phyloP scores from a whole-genome alignment of 2,797 vertebrate genomes.

The Chromobotia macracanthus region DNA sequence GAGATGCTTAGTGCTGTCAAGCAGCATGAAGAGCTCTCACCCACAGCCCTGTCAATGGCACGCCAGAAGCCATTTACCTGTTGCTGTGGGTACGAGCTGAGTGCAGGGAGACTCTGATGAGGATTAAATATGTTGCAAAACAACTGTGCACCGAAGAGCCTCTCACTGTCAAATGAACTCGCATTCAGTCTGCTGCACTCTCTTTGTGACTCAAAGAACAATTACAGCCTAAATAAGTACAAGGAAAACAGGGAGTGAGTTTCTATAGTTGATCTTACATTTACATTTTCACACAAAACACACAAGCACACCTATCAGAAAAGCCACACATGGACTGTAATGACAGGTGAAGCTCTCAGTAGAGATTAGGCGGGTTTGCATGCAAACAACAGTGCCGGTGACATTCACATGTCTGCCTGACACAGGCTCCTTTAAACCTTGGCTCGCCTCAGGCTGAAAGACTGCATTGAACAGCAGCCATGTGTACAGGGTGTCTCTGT shows the following conservation, averaged over 20 bases:
- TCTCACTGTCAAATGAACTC: constrained; percentile 60
- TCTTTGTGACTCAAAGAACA: constrained; percentile 5
- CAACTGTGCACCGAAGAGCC: constrained; percentile 66
- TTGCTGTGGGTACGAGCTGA: constrained; percentile 88
- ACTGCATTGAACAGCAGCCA: constrained; percentile 48
- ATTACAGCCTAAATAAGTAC: constrained; percentile 6
- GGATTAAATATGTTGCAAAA: constrained; percentile 86
- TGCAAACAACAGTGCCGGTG: constrained; percentile 2
- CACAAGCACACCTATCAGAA: neutral
- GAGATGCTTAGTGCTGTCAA: constrained; percentile 91
- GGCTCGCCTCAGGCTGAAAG: constrained; percentile 51
- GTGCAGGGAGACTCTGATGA: constrained; percentile 86
- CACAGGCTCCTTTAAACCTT: constrained; percentile 41
- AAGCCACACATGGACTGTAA: neutral
- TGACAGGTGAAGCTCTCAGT: neutral
- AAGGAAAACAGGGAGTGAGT: constrained; percentile 7
- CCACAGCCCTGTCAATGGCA: constrained; percentile 82
- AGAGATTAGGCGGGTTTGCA: neutral
- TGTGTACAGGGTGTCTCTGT: constrained; percentile 50
- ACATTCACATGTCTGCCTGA: constrained; percentile 24
- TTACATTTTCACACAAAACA: constrained; percentile 21
- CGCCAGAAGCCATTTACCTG: constrained; percentile 93
- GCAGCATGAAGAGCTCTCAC: constrained; percentile 82
- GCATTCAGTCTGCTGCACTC: constrained; percentile 11
- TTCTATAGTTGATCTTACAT: constrained; percentile 16